Percentiles rank a stretch among this genome's conserved stretches.
phyloP scores from a whole-genome alignment of 2,113 vertebrate genomes.

The Vulpes ferrilata region DNA sequence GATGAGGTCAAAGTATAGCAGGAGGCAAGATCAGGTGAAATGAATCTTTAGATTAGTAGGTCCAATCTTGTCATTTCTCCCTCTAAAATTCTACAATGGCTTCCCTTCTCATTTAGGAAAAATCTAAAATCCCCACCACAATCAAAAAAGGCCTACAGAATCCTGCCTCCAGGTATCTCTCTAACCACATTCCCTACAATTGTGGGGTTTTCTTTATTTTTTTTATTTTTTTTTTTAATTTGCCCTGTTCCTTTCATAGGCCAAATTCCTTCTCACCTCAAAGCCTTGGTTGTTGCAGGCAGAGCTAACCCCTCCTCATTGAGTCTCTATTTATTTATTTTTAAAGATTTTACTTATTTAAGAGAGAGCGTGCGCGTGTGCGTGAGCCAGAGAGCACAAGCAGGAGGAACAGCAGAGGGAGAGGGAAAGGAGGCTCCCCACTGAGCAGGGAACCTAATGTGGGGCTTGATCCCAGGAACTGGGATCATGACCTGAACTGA shows the following conservation, averaged over 20 bases:
- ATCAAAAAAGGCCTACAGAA: neutral
- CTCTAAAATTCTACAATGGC: neutral
- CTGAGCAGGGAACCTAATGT: no score
- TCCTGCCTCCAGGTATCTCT: neutral
- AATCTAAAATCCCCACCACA: neutral
- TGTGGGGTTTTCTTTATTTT: neutral
- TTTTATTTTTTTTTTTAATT: neutral
- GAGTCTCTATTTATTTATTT: neutral
- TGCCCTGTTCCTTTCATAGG: neutral
- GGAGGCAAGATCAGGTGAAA: neutral
- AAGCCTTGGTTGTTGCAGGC: neutral
- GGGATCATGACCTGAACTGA: no score
- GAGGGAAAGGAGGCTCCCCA: no score
- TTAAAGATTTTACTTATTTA: no score
- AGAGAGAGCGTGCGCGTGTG: no score
- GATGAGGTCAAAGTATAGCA: neutral
- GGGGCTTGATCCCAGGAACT: no score
- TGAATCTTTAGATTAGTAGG: neutral
- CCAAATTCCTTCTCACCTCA: neutral
- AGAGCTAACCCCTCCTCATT: neutral
- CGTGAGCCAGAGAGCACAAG: no score
- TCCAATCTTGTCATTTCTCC: neutral
- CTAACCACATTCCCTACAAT: neutral
- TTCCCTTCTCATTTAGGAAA: constrained; percentile 29
- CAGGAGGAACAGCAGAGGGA: no score